These are phyloP conservation scores for Acanthornis magna DNA, from an alignment of 2,797 vertebrate species.

Conservation along the genomic window DNA sequence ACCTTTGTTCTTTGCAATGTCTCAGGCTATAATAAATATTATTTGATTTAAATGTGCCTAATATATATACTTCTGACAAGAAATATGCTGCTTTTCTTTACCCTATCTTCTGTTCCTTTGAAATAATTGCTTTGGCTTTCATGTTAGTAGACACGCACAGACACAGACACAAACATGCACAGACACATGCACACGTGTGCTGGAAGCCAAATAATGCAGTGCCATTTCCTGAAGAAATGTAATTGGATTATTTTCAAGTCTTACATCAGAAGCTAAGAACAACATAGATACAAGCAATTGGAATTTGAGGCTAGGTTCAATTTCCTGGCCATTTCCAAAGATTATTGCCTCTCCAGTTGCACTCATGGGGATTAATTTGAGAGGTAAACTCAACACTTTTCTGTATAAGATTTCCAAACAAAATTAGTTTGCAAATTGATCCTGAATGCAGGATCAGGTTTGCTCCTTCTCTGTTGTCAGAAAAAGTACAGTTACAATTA, in stretches of 20 bases:
- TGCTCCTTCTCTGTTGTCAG: constrained; percentile 17
- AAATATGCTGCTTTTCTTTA: constrained; percentile 24
- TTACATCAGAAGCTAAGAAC: constrained; percentile 4
- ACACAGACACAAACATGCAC: neutral
- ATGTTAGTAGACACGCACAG: neutral
- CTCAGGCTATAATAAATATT: constrained; percentile 13
- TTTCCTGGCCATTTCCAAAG: constrained; percentile 33
- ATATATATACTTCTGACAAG: constrained; percentile 28
- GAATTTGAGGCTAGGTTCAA: constrained; percentile 42
- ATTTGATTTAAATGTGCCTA: constrained; percentile 30
- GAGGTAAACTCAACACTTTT: neutral
- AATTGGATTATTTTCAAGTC: constrained; percentile 35
- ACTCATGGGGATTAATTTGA: neutral
- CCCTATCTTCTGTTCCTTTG: constrained; percentile 5
- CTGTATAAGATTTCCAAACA: neutral
- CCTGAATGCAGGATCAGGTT: constrained; percentile 8
- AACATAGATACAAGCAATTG: constrained; percentile 42
- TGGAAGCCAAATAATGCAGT: neutral
- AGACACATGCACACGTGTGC: neutral
- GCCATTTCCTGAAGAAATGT: constrained; percentile 17
- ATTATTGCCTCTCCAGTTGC: neutral
- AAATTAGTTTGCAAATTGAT: constrained; percentile 48
- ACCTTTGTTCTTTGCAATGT: constrained; percentile 5
- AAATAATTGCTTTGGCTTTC: constrained; percentile 38
- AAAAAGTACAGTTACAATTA: constrained; percentile 5